Evolutionary conservation across 1,140 invertebrate species (phyloP).

Genomic region (Danaus melanippus): DNA sequence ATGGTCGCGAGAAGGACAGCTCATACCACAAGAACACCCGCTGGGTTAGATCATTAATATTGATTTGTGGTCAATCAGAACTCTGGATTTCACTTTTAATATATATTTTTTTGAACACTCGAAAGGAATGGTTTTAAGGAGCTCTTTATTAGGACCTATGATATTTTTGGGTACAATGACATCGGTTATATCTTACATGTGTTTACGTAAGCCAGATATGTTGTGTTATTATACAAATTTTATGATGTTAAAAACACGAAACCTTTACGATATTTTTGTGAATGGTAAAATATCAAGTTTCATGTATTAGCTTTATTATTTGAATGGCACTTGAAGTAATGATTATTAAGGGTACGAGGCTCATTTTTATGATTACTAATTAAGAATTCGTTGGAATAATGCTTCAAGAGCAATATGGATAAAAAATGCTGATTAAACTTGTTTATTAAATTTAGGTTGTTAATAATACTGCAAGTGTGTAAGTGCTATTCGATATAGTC

Average conservation of each 20-base stretch:
- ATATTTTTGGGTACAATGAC: slow-evolving; percentile 36
- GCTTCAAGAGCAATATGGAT: too few species aligned
- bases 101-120: slow-evolving; percentile 46
- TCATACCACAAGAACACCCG: slow-evolving; percentile 50
- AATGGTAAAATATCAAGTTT: slow-evolving; percentile 19
- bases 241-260: slow-evolving; percentile 15
- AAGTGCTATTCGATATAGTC: slow-evolving; percentile 10
- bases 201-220: slow-evolving; percentile 8
- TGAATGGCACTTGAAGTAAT: too few species aligned
- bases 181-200: slow-evolving; percentile 20
- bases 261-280: slow-evolving; percentile 15
- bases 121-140: slow-evolving; percentile 46
- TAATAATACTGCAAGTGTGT: slow-evolving; percentile 1
- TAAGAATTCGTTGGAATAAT: too few species aligned
- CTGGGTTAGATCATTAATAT: slow-evolving; percentile 69
- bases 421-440: too few species aligned
- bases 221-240: slow-evolving; percentile 13
- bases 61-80: slow-evolving; percentile 72
- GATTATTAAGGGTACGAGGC: too few species aligned
- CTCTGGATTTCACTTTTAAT: slow-evolving; percentile 69
- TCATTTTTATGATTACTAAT: too few species aligned
- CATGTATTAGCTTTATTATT: slow-evolving; percentile 12
- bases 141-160: slow-evolving; percentile 43
- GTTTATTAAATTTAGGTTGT: too few species aligned
- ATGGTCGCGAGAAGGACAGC: slow-evolving; percentile 31